A percentile compares a stretch with the other conserved stretches of the same genome.
Evolutionary conservation across 2,113 vertebrate genomes (phyloP).

Genomic region (Paradoxurus hermaphroditus): DNA sequence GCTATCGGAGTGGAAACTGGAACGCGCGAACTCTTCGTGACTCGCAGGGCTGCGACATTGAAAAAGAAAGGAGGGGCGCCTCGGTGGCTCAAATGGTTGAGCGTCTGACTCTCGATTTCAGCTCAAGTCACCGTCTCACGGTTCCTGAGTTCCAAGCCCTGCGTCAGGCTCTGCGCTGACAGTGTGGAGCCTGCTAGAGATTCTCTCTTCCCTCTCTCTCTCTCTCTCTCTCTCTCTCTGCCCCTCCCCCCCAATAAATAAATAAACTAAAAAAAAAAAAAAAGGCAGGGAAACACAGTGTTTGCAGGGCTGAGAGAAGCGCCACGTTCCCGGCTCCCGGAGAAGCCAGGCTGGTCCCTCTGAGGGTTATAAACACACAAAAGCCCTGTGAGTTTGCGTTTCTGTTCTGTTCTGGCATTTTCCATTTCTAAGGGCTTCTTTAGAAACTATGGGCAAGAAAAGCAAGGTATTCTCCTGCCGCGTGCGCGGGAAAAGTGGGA

Average conservation of each 20-base stretch:
- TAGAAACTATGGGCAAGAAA: background rate
- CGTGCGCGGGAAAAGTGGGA: background rate
- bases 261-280: too few species aligned
- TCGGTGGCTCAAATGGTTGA: too few species aligned
- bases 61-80: too few species aligned
- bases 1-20: rapidly evolving
- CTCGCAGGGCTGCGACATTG: background rate
- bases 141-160: too few species aligned
- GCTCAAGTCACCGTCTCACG: too few species aligned
- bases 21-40: rapidly evolving
- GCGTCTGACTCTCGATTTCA: too few species aligned
- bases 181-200: too few species aligned
- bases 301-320: rapidly evolving
- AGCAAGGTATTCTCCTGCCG: background rate
- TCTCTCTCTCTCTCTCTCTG: too few species aligned
- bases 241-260: too few species aligned
- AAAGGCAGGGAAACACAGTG: background rate
- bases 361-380: background rate
- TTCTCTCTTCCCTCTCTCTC: too few species aligned
- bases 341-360: background rate
- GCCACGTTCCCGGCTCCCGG: rapidly evolving
- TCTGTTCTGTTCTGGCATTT: background rate
- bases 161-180: too few species aligned
- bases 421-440: background rate
- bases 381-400: background rate